Base-by-base conservation (phyloP, 35 echinoderm and acorn worm species). In the Apostichopus californicus region DNA sequence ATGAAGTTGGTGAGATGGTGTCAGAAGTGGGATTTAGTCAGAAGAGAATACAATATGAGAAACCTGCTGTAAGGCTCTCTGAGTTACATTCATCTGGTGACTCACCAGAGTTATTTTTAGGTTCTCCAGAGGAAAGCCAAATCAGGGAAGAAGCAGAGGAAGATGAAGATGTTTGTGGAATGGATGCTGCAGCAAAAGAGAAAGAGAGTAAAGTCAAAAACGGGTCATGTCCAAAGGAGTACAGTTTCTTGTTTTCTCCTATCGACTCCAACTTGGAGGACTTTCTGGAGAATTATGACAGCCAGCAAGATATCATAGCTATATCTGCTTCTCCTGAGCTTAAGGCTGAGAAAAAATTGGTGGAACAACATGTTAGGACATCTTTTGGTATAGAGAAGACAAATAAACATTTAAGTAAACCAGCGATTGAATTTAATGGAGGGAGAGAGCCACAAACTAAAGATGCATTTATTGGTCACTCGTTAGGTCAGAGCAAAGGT, bases 241-340 rank as follows among this genome's bases (percentile, higher is more conserved):
- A 94, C 73, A 80, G 75, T 28, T 53, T 34, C 4, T 63, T 88
- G 52, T 78, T 94, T 54, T 94, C 92, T 80, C 92, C 92, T 21
- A 12, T 80, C 80, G 97, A 96, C 77, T 96, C 97, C 22, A 92
- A 93, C 82, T 60, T 93, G 21, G 56, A 94, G 61, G 88, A 93
- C 13, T 87, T 93, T 71, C 77, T 99, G 71, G 93, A 90, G 46
- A 92, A 91, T 54, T 93, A 91, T 22, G 93, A 88, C 84, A 87
- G 91, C 1, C 91, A 93, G 66, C 96, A 96, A 54, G 94, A 93
- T 18, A 23, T 91, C 11, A 93, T 93, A 24, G 93, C 97, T 14
- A 60, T 92, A 46, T 92, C 88, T 56, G 95, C 95, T 1, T 96
- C 95, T 22, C 97, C 97, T 55, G 91, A 90, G 21, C 79, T 95